Base-by-base conservation (phyloP, 2,888 invertebrate species). In the Agonopterix alstromeriana region DNA sequence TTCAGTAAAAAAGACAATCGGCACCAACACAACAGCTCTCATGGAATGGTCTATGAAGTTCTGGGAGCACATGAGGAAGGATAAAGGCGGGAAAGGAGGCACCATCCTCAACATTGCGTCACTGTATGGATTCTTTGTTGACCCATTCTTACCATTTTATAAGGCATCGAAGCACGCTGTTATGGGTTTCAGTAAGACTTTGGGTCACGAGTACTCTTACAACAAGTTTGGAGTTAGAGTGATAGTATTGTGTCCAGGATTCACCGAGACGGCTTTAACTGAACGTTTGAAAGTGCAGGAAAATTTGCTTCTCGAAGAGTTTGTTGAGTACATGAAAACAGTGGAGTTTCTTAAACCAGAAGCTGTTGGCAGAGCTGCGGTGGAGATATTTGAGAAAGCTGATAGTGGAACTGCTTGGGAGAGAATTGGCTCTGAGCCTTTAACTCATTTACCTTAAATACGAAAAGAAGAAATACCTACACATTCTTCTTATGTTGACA, bases 101-200 rank as follows among this genome's bases (percentile, higher is more conserved):
- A 87, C 90, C 0, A 89, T 94, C 44, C 82, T 93, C n/a, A 94
- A 94, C 65, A 77, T 93, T 14, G 86, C 91, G 0, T 92, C 93
- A 0, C 89, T 91, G 14, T 86, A 90, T 51, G 93, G 92, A 0
- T 80, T 88, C 43, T 77, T 82, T 57, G 72, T 89, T 0, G 75
- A 87, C 40, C 85, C 85, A 27, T 88, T 80, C 35, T 63, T 86
- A 10, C 92, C 92, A 0, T 72, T 90, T n/a, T 92, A 92, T 63
- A 88, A 90, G 17, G 90, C 91, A 1, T 91, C 92, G 0, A 92
- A 92, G 66, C 88, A 84, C 51, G 90, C 90, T 8, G 88, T 91
- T 2, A 69, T 86, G 51, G 90, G 90, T 5, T 78, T 91, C 53
- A 86, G 87, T 10, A 83, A 80, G 48, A 89, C 90, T 3, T 56